phyloP scores from a whole-genome alignment of 2,113 vertebrate genomes.

The Gallinago media region DNA sequence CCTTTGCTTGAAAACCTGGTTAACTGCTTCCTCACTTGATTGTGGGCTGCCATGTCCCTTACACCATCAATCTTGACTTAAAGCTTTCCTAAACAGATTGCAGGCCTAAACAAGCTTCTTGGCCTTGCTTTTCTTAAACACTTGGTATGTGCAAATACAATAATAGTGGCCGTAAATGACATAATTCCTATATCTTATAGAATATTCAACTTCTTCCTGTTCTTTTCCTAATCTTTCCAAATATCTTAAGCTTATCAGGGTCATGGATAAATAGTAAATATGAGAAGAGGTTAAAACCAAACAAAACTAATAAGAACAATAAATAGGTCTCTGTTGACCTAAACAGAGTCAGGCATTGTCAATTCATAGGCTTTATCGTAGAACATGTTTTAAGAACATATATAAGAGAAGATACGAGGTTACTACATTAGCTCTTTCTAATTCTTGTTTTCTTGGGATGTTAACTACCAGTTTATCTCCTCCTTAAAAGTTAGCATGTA shows the following conservation, averaged over 20 bases:
- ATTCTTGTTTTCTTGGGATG: not conserved
- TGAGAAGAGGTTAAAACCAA: not conserved
- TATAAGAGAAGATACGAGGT: not conserved
- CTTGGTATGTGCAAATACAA: not conserved
- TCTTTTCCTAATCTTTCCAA: not conserved
- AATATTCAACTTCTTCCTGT: not conserved
- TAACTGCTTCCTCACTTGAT: not conserved
- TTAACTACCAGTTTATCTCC: not conserved
- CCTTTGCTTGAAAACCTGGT: not conserved
- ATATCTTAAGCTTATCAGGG: not conserved
- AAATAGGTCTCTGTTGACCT: not conserved
- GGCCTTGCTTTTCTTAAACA: not conserved
- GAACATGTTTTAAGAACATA: not conserved
- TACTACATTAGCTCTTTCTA: not conserved
- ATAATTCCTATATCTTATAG: not conserved
- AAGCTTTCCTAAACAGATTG: not conserved
- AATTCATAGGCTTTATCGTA: not conserved
- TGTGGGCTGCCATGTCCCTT: not conserved
- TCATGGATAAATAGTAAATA: not conserved
- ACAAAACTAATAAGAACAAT: not conserved
- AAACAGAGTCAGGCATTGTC: not conserved
- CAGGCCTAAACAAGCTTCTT: not conserved
- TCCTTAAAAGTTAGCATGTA: not conserved
- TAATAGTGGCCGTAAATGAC: not conserved
- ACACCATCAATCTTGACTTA: accelerated